These are phyloP conservation scores for Eulacestoma nigropectus DNA, from an alignment of 2,113 vertebrate genomes.

Conservation along the genomic window DNA sequence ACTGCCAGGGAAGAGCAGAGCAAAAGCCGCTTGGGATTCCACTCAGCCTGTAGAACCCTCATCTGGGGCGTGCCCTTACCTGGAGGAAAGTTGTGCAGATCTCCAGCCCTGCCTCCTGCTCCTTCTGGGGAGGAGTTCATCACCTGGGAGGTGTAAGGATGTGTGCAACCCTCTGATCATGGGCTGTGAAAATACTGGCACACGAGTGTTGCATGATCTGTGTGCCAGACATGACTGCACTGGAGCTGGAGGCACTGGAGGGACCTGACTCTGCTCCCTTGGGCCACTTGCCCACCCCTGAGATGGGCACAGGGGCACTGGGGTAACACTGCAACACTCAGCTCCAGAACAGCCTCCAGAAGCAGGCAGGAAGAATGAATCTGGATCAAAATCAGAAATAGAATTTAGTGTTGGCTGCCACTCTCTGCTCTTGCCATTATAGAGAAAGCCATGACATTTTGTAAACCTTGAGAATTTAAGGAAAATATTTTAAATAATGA, in stretches of 20 bases:
- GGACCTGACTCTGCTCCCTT: neutral
- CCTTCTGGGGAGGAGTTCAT: neutral
- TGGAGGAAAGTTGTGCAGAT: neutral
- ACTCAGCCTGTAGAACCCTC: neutral
- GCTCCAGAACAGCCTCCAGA: neutral
- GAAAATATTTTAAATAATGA: neutral
- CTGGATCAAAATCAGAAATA: neutral
- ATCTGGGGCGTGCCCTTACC: neutral
- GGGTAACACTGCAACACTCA: neutral
- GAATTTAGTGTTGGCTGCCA: neutral
- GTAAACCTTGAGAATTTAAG: neutral
- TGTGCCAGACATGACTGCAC: rapidly evolving
- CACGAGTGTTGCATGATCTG: rapidly evolving
- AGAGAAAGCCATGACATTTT: neutral
- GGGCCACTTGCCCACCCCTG: neutral
- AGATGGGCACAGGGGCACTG: rapidly evolving
- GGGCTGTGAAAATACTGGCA: neutral
- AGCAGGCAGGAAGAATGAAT: neutral
- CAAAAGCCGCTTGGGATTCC: rapidly evolving
- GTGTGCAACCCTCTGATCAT: rapidly evolving
- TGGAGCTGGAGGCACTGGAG: neutral
- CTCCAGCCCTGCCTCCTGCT: neutral
- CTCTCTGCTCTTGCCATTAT: rapidly evolving
- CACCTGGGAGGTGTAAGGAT: neutral
- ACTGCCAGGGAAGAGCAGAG: neutral